A percentile compares a stretch with the other conserved stretches of the same genome.
Evolutionary conservation across 1,140 invertebrate species (phyloP).

Genomic region (Drosophila orosa): DNA sequence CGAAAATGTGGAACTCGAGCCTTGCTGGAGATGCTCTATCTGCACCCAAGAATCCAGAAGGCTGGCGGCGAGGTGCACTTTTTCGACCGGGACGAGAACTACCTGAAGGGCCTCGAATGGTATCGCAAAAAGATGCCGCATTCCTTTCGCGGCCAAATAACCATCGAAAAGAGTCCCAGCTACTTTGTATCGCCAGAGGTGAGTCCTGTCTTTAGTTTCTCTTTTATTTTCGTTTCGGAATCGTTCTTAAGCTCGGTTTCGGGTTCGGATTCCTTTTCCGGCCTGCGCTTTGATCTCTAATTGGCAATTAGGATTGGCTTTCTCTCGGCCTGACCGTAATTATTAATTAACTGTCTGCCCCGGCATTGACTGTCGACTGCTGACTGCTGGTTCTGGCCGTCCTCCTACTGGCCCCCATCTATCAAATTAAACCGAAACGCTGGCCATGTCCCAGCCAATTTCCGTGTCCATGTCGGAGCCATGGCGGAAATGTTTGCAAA

Average conservation of each 20-base stretch:
- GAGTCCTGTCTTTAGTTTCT: slow-evolving; percentile 53
- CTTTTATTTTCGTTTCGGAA: neutral
- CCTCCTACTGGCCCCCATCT: slow-evolving; percentile 7
- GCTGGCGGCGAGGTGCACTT: slow-evolving; percentile 97
- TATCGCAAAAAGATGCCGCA: slow-evolving; percentile 96
- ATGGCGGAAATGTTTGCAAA: slow-evolving; percentile 77
- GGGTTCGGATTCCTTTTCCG: slow-evolving; percentile 5
- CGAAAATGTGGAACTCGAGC: slow-evolving; percentile 97
- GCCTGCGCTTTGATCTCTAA: slow-evolving; percentile 68
- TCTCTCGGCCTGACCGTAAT: slow-evolving; percentile 51
- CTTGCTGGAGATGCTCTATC: slow-evolving; percentile 96
- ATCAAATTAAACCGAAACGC: slow-evolving; percentile 76
- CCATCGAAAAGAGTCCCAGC: slow-evolving; percentile 98
- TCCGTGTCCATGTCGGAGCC: slow-evolving; percentile 56
- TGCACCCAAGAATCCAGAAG: slow-evolving; percentile 96
- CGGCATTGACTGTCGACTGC: slow-evolving; percentile 1
- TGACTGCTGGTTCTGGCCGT: neutral
- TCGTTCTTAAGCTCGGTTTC: neutral
- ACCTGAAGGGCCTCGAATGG: slow-evolving; percentile 95
- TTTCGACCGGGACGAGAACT: slow-evolving; percentile 96
- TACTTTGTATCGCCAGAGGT: slow-evolving; percentile 99
- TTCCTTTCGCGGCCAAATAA: slow-evolving; percentile 94
- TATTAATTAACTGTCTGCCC: slow-evolving; percentile 71
- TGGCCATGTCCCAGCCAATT: slow-evolving; percentile 70
- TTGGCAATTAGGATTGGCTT: slow-evolving; percentile 68